Evolutionary conservation across 2,888 invertebrate genomes (phyloP), one percentile per base, ranked within the genome.

Genomic region (Pogonocherus hispidulus): DNA sequence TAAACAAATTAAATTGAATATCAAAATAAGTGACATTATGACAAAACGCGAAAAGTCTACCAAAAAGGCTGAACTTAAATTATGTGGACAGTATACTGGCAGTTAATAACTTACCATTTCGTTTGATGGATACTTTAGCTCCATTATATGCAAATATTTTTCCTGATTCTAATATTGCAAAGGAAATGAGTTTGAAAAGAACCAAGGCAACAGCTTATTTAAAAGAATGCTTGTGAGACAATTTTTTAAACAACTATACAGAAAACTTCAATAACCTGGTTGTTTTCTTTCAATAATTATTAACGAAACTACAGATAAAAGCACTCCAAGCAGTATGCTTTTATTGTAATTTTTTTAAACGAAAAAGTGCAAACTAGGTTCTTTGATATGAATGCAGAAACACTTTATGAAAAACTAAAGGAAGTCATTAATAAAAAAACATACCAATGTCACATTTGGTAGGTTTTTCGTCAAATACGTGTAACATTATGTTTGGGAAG

Each of bases 341-440:
- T 68, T 27, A 66, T 65, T 37, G 59, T 72, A n/a, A 70, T 72
- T 22, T 63, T 54, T 35, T 54, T 54, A 23, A 44, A 44, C 44
- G 44, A 23, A 11, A 65, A 47, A 35, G 37, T 59, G 9, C 4
- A 49, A 69, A 37, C 72, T 27, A 63, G 57, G 20, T 76, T 78
- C 72, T 73, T 78, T 65, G 70, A 77, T 64, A 76, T 76, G 70
- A 68, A 64, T 55, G 77, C 76, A 18, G 63, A 64, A 19, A 66
- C 37, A 49, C 63, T 75, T 44, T 70, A 44, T 46, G 41, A 63
- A 37, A 71, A 62, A 52, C 68, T 73, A 35, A 69, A 66, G 69
- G 57, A 56, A 19, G 23, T 16, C 19, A 35, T 69, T 27, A 32
- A 27, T 74, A 23, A 73, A 68, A 71, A 47, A 52, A 52, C 16